phyloP scores from a whole-genome alignment of 2,888 invertebrate genomes.

The Drosophila flavopinicola region DNA sequence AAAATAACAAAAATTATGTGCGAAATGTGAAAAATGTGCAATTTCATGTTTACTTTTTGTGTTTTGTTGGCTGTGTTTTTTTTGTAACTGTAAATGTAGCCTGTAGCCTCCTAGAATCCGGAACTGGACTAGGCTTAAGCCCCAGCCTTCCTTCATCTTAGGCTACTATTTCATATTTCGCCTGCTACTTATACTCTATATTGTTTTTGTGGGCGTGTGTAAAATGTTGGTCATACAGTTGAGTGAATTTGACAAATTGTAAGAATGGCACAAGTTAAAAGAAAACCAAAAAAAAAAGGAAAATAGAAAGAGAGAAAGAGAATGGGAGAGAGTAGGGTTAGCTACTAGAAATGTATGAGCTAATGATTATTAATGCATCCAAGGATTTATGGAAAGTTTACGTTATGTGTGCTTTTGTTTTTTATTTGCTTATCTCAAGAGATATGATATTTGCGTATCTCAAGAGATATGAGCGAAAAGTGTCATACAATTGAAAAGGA shows the following conservation, averaged over 20 bases:
- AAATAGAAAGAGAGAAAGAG: conserved; percentile 4
- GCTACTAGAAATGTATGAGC: conserved; percentile 42
- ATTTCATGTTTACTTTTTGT: conserved; percentile 66
- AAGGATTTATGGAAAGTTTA: conserved; percentile 63
- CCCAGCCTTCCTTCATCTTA: conserved; percentile 30
- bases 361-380: conserved; percentile 76
- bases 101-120: conserved; percentile 16
- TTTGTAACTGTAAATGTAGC: too few species aligned
- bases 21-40: conserved; percentile 72
- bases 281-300: conserved; percentile 27
- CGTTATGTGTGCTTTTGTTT: conserved; percentile 9
- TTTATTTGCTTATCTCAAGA: conserved; percentile 35
- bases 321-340: not conserved
- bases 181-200: not conserved
- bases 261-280: conserved; percentile 52
- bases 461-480: conserved; percentile 46
- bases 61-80: conserved; percentile 30
- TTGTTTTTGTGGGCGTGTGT: conserved; percentile 14
- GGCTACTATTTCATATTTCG: conserved; percentile 39
- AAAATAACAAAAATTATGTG: conserved; percentile 65
- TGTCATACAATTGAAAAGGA: conserved; percentile 59
- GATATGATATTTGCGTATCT: conserved; percentile 12
- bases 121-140: conserved; percentile 40
- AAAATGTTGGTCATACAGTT: conserved; percentile 57
- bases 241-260: conserved; percentile 79